Evolutionary conservation across 2,888 invertebrate genomes (phyloP).

Genomic region (Stegana nigrithorax): DNA sequence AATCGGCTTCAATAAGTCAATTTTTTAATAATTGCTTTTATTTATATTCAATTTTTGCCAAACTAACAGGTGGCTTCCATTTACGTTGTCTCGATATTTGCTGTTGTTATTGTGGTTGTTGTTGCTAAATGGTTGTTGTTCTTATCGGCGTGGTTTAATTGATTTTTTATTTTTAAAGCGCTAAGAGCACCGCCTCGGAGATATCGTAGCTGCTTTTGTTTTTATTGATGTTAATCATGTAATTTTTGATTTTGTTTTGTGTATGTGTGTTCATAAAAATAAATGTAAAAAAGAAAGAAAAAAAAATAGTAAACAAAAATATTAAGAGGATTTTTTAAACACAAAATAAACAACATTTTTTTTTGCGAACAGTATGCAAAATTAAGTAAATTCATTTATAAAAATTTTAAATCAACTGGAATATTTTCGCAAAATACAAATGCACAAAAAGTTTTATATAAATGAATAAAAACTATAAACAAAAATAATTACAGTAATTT

Average conservation of each 20-base stretch:
- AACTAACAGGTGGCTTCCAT: conserved; percentile 48
- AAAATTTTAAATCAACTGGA: no score
- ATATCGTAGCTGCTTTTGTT: conserved; percentile 64
- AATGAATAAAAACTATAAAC: no score
- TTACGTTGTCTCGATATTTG: conserved; percentile 49
- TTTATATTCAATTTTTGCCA: conserved; percentile 5
- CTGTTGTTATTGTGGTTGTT: conserved; percentile 14
- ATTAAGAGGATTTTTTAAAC: not conserved
- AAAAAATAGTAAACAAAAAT: conserved; percentile 51
- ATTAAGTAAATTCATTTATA: no score
- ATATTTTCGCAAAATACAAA: no score
- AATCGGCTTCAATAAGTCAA: no score
- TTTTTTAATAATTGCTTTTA: conserved; percentile 4
- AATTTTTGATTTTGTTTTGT: conserved; percentile 31
- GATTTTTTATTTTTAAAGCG: conserved; percentile 51
- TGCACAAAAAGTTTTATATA: no score
- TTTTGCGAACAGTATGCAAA: no score
- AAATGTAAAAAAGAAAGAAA: conserved; percentile 52
- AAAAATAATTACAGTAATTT: no score
- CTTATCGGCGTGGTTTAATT: conserved; percentile 30
- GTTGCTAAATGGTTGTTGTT: conserved; percentile 39
- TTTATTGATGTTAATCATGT: conserved; percentile 28
- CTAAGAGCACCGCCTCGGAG: conserved; percentile 67
- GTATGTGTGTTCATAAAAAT: conserved; percentile 54
- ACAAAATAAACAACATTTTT: no score